phyloP scores from a whole-genome alignment of 1,140 invertebrate genomes.

The Drosophila serrata region DNA sequence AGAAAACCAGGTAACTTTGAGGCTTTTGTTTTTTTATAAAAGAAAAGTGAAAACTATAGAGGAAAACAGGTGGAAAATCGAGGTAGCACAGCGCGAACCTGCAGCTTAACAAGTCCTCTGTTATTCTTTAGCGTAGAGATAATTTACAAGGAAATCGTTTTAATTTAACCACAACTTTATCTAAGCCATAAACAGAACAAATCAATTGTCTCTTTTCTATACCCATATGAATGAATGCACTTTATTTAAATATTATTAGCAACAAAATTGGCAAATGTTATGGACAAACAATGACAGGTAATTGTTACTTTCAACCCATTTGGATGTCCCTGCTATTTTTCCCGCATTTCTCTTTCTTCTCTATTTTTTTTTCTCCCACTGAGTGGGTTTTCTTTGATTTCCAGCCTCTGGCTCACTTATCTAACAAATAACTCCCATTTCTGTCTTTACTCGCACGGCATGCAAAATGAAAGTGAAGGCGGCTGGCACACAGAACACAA shows the following conservation, averaged over 20 bases:
- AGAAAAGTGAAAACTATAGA: constrained; percentile 5
- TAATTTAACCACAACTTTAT: not conserved
- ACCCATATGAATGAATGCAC: not conserved
- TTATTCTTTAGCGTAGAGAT: not conserved
- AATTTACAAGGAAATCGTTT: not conserved
- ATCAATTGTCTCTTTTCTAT: not conserved
- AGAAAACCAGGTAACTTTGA: not conserved
- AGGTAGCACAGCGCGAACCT: not conserved
- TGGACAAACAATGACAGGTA: constrained; percentile 18
- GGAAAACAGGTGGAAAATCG: not conserved
- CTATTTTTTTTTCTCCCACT: not conserved
- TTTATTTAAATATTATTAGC: constrained; percentile 5
- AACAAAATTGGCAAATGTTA: constrained; percentile 1
- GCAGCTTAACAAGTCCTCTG: not conserved
- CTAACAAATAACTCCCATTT: constrained; percentile 58
- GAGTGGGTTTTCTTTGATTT: constrained; percentile 27
- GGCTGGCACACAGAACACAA: constrained; percentile 30
- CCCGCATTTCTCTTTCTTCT: constrained; percentile 20
- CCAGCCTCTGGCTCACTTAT: constrained; percentile 41
- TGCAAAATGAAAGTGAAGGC: constrained; percentile 62
- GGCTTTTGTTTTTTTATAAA: not conserved
- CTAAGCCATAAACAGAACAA: not conserved
- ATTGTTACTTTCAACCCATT: constrained; percentile 29
- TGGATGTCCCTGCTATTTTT: constrained; percentile 19
- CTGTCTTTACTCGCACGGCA: constrained; percentile 24